Percentiles rank a stretch among this genome's conserved stretches.
These are phyloP conservation scores for Pagrus major DNA, from an alignment of 2,113 vertebrate species.

Conservation along the genomic window DNA sequence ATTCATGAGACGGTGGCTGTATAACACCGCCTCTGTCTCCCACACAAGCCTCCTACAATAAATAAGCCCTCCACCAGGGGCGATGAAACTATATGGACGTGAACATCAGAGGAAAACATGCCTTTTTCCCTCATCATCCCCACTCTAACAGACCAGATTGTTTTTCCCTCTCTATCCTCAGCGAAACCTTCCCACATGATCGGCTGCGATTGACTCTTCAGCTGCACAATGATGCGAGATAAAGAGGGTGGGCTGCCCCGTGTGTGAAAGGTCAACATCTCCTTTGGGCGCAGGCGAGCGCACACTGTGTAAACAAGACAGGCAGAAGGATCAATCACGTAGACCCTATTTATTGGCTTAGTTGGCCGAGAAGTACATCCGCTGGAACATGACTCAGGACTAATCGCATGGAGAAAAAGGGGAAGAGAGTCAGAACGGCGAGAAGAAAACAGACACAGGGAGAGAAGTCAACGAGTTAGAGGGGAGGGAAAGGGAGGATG, in stretches of 20 bases:
- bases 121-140: conserved; percentile 21
- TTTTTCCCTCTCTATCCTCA: conserved; percentile 22
- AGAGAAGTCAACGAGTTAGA: not conserved
- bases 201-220: conserved; percentile 54
- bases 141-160: conserved; percentile 1
- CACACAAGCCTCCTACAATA: conserved; percentile 47
- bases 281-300: conserved; percentile 57
- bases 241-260: conserved; percentile 62
- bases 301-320: conserved; percentile 73
- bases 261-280: conserved; percentile 78
- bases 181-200: conserved; percentile 38
- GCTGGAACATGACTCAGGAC: conserved; percentile 38
- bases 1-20: conserved; percentile 64
- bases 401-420: conserved; percentile 31
- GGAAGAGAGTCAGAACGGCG: not conserved
- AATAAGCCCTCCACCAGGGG: conserved; percentile 56
- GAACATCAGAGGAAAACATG: conserved; percentile 69
- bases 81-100: conserved; percentile 69
- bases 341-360: conserved; percentile 61
- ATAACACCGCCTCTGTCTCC: conserved; percentile 64
- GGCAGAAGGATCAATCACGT: conserved; percentile 67
- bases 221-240: conserved; percentile 63
- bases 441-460: not conserved
- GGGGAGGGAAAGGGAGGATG: not conserved
- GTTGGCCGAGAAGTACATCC: conserved; percentile 39